A percentile compares a stretch with the other conserved stretches of the same genome.
Conservation (phyloP, 2,888 invertebrate species). For the Erebia epiphron region DNA sequence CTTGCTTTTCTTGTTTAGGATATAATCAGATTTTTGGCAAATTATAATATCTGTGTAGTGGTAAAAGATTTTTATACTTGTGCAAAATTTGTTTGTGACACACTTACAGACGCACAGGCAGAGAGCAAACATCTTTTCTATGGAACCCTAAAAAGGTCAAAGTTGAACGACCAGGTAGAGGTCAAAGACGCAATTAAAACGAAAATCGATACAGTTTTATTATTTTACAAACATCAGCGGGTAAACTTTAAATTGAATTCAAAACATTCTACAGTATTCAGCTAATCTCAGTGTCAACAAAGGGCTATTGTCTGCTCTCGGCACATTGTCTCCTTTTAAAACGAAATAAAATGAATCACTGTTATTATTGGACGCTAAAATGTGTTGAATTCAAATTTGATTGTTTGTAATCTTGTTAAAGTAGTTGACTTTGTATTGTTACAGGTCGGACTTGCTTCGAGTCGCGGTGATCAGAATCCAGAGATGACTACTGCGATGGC, state of each 20-base stretch:
- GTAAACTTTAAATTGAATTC: conserved; percentile 71
- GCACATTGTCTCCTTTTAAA: conserved; percentile 79
- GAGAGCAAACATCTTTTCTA: too few species aligned
- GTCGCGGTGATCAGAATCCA: conserved; percentile 66
- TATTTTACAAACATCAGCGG: conserved; percentile 72
- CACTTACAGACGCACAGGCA: too few species aligned
- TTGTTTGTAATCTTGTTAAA: conserved; percentile 66
- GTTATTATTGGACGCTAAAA: conserved; percentile 77
- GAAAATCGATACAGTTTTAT: conserved; percentile 43
- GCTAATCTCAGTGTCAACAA: conserved; percentile 81
- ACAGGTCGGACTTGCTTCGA: conserved; percentile 72
- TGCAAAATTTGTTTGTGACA: too few species aligned
- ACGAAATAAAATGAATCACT: conserved; percentile 76
- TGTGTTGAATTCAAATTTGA: conserved; percentile 75
- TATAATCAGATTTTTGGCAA: too few species aligned
- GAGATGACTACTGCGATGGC: conserved; percentile 84
- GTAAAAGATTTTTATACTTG: too few species aligned
- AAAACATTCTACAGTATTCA: conserved; percentile 80
- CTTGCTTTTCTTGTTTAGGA: too few species aligned
- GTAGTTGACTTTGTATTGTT: conserved; percentile 44
- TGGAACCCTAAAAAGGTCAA: conserved; percentile 21
- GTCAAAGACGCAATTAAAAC: conserved; percentile 11
- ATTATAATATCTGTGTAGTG: too few species aligned
- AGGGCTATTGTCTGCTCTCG: conserved; percentile 76
- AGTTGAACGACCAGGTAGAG: conserved; percentile 24